A percentile compares a stretch with the other conserved stretches of the same genome.
Evolutionary conservation across 2,888 invertebrate species (phyloP).

Genomic region (Osedax fenrisi): DNA sequence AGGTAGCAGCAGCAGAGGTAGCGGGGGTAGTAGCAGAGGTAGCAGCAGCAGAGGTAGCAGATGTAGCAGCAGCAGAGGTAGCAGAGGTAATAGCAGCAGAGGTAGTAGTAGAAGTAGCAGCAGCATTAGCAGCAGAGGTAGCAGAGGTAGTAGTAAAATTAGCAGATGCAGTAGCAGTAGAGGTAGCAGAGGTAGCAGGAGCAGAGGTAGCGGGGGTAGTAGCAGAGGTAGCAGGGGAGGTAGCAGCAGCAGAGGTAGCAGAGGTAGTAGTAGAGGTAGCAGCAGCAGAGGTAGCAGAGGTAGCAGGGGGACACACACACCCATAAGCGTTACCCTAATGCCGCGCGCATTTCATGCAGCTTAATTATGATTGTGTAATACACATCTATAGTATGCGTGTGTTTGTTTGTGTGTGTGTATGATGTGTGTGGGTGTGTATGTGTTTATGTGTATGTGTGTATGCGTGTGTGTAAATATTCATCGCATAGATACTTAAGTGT

Average conservation of each 20-base stretch:
- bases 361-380: neutral
- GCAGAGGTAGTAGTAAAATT: neutral
- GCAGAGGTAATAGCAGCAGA: neutral
- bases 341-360: neutral
- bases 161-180: neutral
- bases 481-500: too few relatives aligned
- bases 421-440: neutral
- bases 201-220: neutral
- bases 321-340: neutral
- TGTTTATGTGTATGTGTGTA: neutral
- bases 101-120: neutral
- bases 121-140: neutral
- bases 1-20: neutral
- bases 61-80: neutral
- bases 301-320: neutral
- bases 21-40: neutral
- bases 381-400: neutral
- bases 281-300: neutral
- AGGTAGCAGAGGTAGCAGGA: neutral
- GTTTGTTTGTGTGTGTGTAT: neutral
- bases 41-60: conserved; percentile 3
- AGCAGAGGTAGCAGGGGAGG: conserved; percentile 5
- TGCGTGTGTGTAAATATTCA: too few relatives aligned
- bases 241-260: conserved; percentile 1
- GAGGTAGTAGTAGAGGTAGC: neutral